Conservation (phyloP, 2,888 invertebrate species). For the Eurois occulta region DNA sequence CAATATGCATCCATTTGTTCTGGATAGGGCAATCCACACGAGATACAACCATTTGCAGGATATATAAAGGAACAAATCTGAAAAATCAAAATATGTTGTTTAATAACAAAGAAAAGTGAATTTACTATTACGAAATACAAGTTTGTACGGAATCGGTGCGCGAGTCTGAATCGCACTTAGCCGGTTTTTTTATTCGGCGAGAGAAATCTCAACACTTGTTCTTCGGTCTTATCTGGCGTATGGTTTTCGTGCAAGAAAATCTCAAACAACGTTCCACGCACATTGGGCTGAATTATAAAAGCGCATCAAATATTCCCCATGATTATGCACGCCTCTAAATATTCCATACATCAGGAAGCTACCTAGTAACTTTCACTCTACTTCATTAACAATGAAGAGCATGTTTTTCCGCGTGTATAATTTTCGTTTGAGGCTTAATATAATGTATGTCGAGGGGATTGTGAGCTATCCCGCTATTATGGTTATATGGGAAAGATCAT, state of each 20-base stretch:
- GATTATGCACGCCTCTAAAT: conserved; percentile 55
- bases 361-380: conserved; percentile 50
- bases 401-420: conserved; percentile 67
- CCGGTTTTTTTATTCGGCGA: too few species aligned
- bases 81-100: too few species aligned
- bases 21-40: too few species aligned
- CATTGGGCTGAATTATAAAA: conserved; percentile 22
- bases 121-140: too few species aligned
- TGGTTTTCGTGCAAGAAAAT: not conserved
- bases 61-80: too few species aligned
- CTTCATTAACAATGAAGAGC: conserved; percentile 60
- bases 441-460: conserved; percentile 63
- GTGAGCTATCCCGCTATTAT: conserved; percentile 74
- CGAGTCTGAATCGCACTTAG: too few species aligned
- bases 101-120: too few species aligned
- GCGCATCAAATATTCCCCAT: conserved; percentile 26
- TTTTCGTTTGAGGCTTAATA: conserved; percentile 67
- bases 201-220: not conserved
- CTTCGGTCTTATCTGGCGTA: not conserved
- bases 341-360: conserved; percentile 52
- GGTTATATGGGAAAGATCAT: conserved; percentile 67
- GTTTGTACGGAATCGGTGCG: too few species aligned
- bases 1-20: too few species aligned
- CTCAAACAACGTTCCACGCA: not conserved
- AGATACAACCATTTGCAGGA: too few species aligned